A percentile compares a stretch with the other conserved stretches of the same genome.
Conservation (phyloP, 2,113 vertebrate species). For the Orthonyx spaldingii region DNA sequence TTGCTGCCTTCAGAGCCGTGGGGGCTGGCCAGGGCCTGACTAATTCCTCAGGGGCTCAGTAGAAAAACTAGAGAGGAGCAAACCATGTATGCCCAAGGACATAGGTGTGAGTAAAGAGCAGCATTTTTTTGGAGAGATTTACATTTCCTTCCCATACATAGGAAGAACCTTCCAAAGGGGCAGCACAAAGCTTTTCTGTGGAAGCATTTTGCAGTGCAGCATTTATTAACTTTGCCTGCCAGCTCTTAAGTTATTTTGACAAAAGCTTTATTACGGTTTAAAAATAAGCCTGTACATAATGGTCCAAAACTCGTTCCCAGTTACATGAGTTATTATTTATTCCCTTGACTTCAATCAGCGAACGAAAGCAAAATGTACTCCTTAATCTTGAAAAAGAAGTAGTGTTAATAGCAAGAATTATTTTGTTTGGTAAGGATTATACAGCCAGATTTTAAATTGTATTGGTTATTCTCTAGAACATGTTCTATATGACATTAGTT, state of each 20-base stretch:
- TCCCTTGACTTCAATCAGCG: neutral
- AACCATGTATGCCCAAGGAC: neutral
- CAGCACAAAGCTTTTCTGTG: neutral
- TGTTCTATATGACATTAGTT: constrained; percentile 11
- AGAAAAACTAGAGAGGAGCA: neutral
- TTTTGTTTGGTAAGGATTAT: constrained; percentile 8
- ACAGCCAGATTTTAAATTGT: neutral
- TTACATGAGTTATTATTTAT: neutral
- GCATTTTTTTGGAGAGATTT: neutral
- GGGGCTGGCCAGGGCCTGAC: neutral
- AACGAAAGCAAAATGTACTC: neutral
- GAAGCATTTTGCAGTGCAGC: neutral
- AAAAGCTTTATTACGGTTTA: neutral
- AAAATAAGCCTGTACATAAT: neutral
- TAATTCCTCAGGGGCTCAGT: neutral
- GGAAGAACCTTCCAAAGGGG: neutral
- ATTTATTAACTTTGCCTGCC: neutral
- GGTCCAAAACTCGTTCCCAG: neutral
- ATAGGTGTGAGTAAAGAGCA: neutral
- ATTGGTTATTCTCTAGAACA: neutral
- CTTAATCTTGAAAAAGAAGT: neutral
- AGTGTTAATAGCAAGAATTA: neutral
- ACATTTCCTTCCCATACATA: neutral
- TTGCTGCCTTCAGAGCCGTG: neutral
- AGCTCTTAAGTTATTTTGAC: neutral